Conservation (phyloP, 2,797 vertebrate species). For the Aldrovandia affinis region DNA sequence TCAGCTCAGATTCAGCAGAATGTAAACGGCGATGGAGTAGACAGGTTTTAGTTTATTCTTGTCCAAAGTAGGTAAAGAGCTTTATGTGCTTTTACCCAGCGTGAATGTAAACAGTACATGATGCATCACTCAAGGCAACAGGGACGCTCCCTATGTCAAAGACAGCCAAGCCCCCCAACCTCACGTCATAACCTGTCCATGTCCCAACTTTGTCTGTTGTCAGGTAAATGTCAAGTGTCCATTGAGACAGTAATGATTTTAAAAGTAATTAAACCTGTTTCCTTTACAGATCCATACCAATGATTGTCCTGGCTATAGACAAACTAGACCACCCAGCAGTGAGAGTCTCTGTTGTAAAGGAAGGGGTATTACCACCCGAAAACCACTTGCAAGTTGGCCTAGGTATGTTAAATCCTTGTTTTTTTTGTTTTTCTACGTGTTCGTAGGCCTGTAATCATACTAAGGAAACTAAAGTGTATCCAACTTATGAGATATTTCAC, state of each 20-base stretch:
- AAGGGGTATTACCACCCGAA: constrained; percentile 53
- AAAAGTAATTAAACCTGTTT: constrained; percentile 24
- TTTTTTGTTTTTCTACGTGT: too few species aligned
- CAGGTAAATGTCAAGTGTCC: background rate
- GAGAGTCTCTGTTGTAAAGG: constrained; percentile 51
- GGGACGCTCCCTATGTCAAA: background rate
- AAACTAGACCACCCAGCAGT: constrained; percentile 50
- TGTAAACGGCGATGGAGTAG: too few species aligned
- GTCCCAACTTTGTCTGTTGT: background rate
- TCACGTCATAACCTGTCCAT: background rate
- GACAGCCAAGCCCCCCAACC: too few species aligned
- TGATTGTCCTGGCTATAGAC: constrained; percentile 56
- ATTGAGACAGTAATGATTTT: background rate
- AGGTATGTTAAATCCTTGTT: constrained; percentile 43
- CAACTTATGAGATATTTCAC: background rate
- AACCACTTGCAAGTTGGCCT: constrained; percentile 53
- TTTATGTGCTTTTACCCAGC: too few species aligned
- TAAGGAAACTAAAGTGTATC: background rate
- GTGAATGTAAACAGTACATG: too few species aligned
- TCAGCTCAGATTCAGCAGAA: too few species aligned
- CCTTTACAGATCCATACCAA: constrained; percentile 55
- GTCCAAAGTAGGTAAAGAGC: too few species aligned
- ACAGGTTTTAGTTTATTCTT: too few species aligned
- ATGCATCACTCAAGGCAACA: too few species aligned
- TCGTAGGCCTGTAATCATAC: background rate